Base-by-base conservation (phyloP, 1,140 invertebrate species). In the Heliconius eleuchia region DNA sequence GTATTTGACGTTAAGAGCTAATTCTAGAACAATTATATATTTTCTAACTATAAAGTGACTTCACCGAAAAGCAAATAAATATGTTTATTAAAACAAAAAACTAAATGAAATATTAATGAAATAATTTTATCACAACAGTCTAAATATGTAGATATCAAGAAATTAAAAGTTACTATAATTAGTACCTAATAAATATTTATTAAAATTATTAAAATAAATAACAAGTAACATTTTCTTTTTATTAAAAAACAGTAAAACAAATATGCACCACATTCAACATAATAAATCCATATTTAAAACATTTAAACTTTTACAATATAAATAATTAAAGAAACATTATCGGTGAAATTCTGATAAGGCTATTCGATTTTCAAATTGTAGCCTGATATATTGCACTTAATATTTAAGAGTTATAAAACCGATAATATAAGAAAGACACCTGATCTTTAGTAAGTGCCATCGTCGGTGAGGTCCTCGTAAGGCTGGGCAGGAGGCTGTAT, bases 401-500 rank as follows among this genome's bases (percentile, higher is more conserved):
- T n/a, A 60, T 60, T 34, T 66, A 66, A 50, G 5, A 37, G 9
- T n/a, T 72, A 39, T 19, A 72, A 60, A 55, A n/a, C 60, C 23
- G 52, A 71, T 19, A 27, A 7, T 23, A 39, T n/a, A 46, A 23
- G 39, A 37, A 76, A 76, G 55, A 70, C 37, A 70, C 39, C 13
- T 34, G 30, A 11, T 39, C 57, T 78, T 85, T 95, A 96, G 86
- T 96, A 96, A 75, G 95, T 95, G 84, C 95, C 93, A 82, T 96
- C 95, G 34, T 95, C 92, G 72, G 95, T 92, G 50, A 94, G 95
- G 50, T 96, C 95, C 73, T 96, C 95, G 74, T 94, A 89, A 78
- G 95, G 94, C 78, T 95, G 93, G n/a, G 96, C 88, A 71, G 95
- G 95, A 1, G 96, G 96, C 86, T 96, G 96, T 8, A 96, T 95